Base-by-base conservation (phyloP, 2,888 invertebrate genomes). In the Eulithis prunata region DNA sequence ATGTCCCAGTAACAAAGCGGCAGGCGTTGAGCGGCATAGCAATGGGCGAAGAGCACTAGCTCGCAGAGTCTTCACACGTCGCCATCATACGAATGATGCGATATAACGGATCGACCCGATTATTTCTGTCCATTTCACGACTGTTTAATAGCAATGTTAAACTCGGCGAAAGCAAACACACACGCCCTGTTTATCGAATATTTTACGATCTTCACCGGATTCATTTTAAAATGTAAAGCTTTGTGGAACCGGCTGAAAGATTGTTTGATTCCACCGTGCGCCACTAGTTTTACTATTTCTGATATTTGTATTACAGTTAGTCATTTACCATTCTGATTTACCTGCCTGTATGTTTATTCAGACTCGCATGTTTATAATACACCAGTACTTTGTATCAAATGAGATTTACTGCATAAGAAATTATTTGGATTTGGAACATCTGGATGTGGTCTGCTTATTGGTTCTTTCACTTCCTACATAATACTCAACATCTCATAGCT, bases 121-220 rank as follows among this genome's bases (percentile, higher is more conserved):
- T 93, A 92, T 92, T 92, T 91, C 91, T 91, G 92, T 90, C 86
- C 89, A 91, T 90, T 91, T 91, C 92, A 91, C 83, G 91, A 90
- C 92, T 92, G 92, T 91, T 92, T 92, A 91, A 92, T 92, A 91
- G 92, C 92, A 92, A 91, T 91, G 92, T 91, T 90, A 89, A 90
- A 90, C 86, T 89, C 89, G 83, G 86, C 88, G 87, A 91, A 91
- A 91, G 90, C 91, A 92, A 91, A 92, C 91, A 92, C 79, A 89
- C 85, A 84, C 82, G 89, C 89, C 88, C 87, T 92, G 92, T 92
- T 93, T 91, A 92, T 90, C 86, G 86, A 91, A 91, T 92, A 93
- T 93, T 92, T 92, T 91, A 93, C 93, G 91, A 91, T 89, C 82
- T 88, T 84, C 79, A 84, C 82, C 82, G 84, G 85, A 89, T 90